These are phyloP conservation scores for Gari tellinella DNA, from an alignment of 2,888 invertebrate species.

Conservation along the genomic window DNA sequence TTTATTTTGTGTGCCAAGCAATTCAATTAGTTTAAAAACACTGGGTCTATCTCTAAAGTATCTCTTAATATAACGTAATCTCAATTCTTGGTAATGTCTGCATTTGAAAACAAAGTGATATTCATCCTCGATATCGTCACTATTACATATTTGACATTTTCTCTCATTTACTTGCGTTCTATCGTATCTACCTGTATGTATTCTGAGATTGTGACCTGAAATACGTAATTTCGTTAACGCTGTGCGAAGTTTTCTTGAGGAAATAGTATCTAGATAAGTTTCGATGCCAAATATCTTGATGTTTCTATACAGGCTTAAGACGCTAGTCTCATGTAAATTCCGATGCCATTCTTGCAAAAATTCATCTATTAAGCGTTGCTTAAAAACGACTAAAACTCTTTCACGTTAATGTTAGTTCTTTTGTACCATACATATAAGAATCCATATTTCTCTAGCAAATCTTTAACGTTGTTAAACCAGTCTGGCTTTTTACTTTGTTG, in stretches of 20 bases:
- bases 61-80: background rate
- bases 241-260: background rate
- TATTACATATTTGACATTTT: slow-evolving; percentile 8
- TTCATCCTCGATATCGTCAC: slow-evolving; percentile 24
- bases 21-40: slow-evolving; percentile 5
- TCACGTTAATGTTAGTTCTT: background rate
- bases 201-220: slow-evolving; percentile 13
- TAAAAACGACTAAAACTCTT: slow-evolving; percentile 8
- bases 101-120: no score
- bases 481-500: background rate
- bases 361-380: slow-evolving; percentile 3
- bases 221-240: slow-evolving; percentile 3
- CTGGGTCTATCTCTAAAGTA: background rate
- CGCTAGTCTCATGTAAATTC: background rate
- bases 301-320: slow-evolving; percentile 8
- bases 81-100: no score
- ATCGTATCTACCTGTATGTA: slow-evolving; percentile 21
- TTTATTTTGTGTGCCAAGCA: slow-evolving; percentile 8
- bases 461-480: slow-evolving; percentile 3
- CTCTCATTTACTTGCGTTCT: slow-evolving; percentile 13
- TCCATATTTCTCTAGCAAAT: slow-evolving; percentile 9
- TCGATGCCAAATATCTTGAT: background rate
- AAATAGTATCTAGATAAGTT: background rate
- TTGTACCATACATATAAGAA: slow-evolving; percentile 9
- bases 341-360: slow-evolving; percentile 7